phyloP scores from a whole-genome alignment of 30 jellyfish, hydroid and myxozoan species.

The Hydra vulgaris region DNA sequence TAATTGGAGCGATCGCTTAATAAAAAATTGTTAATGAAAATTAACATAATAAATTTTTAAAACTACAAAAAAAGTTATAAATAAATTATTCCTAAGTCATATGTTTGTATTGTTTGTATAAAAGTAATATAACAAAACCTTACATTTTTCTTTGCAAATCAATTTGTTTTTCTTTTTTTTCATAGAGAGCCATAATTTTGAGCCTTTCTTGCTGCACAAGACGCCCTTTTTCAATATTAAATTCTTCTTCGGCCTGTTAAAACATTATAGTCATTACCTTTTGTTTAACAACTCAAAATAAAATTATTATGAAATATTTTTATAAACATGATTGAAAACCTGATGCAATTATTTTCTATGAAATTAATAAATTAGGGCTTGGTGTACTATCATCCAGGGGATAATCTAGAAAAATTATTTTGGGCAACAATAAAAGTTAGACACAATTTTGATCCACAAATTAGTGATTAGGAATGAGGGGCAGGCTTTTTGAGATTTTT shows the following conservation, averaged over 20 bases:
- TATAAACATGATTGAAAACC: too few relatives aligned
- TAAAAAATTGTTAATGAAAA: not conserved
- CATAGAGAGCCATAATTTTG: constrained; percentile 74
- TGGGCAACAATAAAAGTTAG: too few relatives aligned
- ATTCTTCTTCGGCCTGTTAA: constrained; percentile 94
- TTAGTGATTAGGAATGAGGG: too few relatives aligned
- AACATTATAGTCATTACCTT: not conserved
- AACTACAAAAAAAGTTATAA: not conserved
- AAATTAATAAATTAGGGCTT: too few relatives aligned
- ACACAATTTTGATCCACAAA: too few relatives aligned
- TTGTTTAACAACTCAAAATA: too few relatives aligned
- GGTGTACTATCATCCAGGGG: too few relatives aligned
- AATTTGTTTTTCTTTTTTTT: constrained; percentile 83
- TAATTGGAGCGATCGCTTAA: constrained; percentile 85
- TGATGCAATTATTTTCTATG: too few relatives aligned
- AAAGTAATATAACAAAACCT: not conserved
- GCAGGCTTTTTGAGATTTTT: too few relatives aligned
- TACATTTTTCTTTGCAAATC: constrained; percentile 93
- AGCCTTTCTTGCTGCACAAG: constrained; percentile 95
- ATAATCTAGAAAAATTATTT: too few relatives aligned
- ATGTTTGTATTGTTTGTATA: not conserved
- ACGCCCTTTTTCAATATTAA: constrained; percentile 92
- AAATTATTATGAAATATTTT: too few relatives aligned
- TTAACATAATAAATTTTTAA: not conserved
- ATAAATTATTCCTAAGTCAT: not conserved